A percentile compares a stretch with the other conserved stretches of the same genome.
Conservation (phyloP, 2,113 vertebrate species). For the Argyrosomus japonicus region DNA sequence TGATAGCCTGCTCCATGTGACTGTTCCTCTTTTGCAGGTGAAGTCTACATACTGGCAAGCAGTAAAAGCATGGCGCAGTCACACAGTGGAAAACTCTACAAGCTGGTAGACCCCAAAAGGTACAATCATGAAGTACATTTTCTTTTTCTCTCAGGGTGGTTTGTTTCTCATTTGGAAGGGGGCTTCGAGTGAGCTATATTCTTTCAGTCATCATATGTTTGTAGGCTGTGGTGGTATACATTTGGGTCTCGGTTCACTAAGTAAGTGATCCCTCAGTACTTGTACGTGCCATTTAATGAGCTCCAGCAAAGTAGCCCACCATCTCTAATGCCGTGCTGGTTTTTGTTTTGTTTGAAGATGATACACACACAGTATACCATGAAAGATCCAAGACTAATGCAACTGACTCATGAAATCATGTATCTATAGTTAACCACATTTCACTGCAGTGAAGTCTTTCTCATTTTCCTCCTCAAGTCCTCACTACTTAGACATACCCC, state of each 20-base stretch:
- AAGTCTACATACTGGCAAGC: slow-evolving; percentile 95
- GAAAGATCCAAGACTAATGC: slow-evolving; percentile 2
- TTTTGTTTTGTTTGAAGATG: slow-evolving; percentile 19
- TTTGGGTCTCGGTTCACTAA: slow-evolving; percentile 13
- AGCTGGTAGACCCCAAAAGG: slow-evolving; percentile 97
- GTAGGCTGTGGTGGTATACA: slow-evolving; percentile 20
- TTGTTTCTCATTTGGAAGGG: slow-evolving; percentile 7
- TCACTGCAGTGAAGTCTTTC: slow-evolving; percentile 29
- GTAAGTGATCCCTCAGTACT: slow-evolving; percentile 9
- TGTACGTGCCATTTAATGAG: not conserved
- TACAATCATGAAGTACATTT: slow-evolving; percentile 65
- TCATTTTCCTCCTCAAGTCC: slow-evolving; percentile 4
- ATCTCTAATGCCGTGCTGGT: slow-evolving; percentile 11
- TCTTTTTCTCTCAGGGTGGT: not conserved
- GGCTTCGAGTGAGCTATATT: slow-evolving; percentile 1
- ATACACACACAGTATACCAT: not conserved
- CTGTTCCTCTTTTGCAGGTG: slow-evolving; percentile 86
- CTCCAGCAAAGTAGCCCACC: not conserved
- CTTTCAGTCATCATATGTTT: slow-evolving; percentile 16
- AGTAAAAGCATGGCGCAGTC: slow-evolving; percentile 96
- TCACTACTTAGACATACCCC: not conserved
- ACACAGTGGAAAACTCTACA: slow-evolving; percentile 96
- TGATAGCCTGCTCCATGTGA: slow-evolving; percentile 23
- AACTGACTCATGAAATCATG: slow-evolving; percentile 6
- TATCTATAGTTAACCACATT: slow-evolving; percentile 22